Percentiles rank a stretch among this genome's conserved stretches.
These are phyloP conservation scores for Apodemus speciosus DNA, from an alignment of 2,113 vertebrate species.

Conservation along the genomic window DNA sequence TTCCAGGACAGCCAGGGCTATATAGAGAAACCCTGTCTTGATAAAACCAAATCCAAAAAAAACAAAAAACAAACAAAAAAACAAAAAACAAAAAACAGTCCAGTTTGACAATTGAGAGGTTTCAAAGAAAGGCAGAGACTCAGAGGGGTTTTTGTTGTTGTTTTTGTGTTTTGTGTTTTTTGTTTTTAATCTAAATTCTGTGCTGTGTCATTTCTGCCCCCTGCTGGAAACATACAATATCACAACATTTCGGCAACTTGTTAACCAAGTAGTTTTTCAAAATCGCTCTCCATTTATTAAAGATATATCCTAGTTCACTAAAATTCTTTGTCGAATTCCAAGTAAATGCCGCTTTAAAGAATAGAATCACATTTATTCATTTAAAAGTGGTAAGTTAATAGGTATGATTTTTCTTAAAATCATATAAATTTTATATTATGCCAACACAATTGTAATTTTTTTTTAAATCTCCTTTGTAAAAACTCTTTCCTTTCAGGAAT, in stretches of 20 bases:
- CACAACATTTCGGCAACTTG: background rate
- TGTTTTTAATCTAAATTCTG: background rate
- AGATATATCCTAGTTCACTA: background rate
- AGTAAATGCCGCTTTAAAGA: background rate
- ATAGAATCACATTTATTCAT: background rate
- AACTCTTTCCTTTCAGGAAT: slow-evolving; percentile 1
- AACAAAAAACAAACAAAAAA: background rate
- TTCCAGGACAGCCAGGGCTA: too few relatives aligned
- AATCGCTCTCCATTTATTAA: background rate
- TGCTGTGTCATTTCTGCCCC: slow-evolving; percentile 79
- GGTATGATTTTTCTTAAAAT: slow-evolving; percentile 36
- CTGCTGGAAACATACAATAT: slow-evolving; percentile 77
- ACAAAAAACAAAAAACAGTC: background rate
- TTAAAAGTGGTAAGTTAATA: background rate
- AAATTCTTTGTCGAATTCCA: slow-evolving; percentile 17
- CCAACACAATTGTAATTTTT: background rate
- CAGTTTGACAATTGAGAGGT: background rate
- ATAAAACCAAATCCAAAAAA: too few relatives aligned
- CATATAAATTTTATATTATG: slow-evolving; percentile 11
- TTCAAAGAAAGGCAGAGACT: slow-evolving; percentile 48
- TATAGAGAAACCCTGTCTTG: too few relatives aligned
- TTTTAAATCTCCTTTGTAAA: slow-evolving; percentile 33
- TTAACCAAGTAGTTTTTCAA: slow-evolving; percentile 22
- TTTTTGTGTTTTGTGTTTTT: too few relatives aligned
- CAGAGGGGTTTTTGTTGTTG: background rate